Percentiles rank a stretch among this genome's conserved stretches.
Evolutionary conservation across 2,113 vertebrate genomes (phyloP).

Genomic region (Lamprologus ornatipinnis): DNA sequence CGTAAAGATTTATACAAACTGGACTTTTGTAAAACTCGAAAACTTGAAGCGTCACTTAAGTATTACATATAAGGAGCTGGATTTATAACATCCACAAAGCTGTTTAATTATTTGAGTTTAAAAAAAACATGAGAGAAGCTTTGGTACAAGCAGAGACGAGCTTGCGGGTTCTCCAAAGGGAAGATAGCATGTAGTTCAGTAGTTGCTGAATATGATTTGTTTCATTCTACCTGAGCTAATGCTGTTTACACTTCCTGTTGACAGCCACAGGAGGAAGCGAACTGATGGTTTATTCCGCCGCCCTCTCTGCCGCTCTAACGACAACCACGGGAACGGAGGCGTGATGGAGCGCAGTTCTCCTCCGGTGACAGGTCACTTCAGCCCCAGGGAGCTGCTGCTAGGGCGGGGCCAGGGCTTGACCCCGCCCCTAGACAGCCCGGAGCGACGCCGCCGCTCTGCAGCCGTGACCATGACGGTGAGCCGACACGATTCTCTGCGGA

Average conservation of each 20-base stretch:
- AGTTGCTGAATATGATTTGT: neutral
- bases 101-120: neutral
- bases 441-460: constrained; percentile 81
- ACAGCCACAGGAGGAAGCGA: constrained; percentile 83
- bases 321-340: constrained; percentile 74
- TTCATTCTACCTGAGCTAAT: neutral
- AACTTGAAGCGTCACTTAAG: neutral
- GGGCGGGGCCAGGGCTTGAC: constrained; percentile 73
- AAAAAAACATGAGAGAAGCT: neutral
- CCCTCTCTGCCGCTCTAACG: constrained; percentile 82
- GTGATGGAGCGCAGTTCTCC: constrained; percentile 83
- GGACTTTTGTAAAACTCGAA: neutral
- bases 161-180: neutral
- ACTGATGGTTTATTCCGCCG: constrained; percentile 80
- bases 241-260: neutral
- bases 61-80: neutral
- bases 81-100: neutral
- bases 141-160: neutral
- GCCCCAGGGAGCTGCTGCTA: constrained; percentile 84
- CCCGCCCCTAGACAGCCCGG: constrained; percentile 85
- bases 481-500: constrained; percentile 87
- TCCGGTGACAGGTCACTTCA: constrained; percentile 82
- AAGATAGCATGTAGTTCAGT: neutral
- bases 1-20: neutral
- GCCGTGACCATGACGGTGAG: constrained; percentile 85